phyloP scores from a whole-genome alignment of 1,140 invertebrate species.

The Drosophila bocqueti region DNA sequence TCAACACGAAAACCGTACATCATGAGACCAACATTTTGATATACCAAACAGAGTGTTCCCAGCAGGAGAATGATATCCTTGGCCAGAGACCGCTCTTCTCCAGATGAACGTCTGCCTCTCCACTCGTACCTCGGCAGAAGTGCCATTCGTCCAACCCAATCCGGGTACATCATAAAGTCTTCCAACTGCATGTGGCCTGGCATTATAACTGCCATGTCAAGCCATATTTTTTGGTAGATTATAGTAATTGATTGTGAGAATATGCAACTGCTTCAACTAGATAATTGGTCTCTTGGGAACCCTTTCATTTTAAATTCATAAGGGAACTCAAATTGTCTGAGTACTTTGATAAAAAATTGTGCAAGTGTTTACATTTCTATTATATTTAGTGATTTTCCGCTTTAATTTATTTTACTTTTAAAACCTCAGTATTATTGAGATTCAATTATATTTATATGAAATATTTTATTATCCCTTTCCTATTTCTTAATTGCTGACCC shows the following conservation, averaged over 20 bases:
- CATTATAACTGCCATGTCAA: background rate
- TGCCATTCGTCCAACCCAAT: conserved; percentile 36
- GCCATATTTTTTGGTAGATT: background rate
- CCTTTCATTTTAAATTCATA: conserved; percentile 1
- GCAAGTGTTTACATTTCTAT: too few relatives aligned
- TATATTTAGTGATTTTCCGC: too few relatives aligned
- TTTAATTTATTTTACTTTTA: too few relatives aligned
- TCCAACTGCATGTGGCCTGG: conserved; percentile 40
- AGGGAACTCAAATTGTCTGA: too few relatives aligned
- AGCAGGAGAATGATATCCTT: conserved; percentile 36
- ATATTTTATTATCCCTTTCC: too few relatives aligned
- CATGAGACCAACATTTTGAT: conserved; percentile 69
- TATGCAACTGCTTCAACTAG: conserved; percentile 1
- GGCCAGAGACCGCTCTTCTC: background rate
- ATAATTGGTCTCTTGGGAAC: background rate
- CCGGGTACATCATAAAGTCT: conserved; percentile 55
- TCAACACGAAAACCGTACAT: conserved; percentile 39
- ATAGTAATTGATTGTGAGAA: conserved; percentile 1
- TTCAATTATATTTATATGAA: too few relatives aligned
- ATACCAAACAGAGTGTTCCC: conserved; percentile 53
- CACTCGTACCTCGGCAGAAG: conserved; percentile 37
- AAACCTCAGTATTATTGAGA: too few relatives aligned
- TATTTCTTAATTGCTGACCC: too few relatives aligned
- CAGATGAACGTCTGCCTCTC: conserved; percentile 6
- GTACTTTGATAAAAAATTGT: too few relatives aligned